Percentiles rank a stretch among this genome's conserved stretches.
Evolutionary conservation across 35 echinoderm and acorn worm genomes (phyloP).

Genomic region (Hemicentrotus pulcherrimus): DNA sequence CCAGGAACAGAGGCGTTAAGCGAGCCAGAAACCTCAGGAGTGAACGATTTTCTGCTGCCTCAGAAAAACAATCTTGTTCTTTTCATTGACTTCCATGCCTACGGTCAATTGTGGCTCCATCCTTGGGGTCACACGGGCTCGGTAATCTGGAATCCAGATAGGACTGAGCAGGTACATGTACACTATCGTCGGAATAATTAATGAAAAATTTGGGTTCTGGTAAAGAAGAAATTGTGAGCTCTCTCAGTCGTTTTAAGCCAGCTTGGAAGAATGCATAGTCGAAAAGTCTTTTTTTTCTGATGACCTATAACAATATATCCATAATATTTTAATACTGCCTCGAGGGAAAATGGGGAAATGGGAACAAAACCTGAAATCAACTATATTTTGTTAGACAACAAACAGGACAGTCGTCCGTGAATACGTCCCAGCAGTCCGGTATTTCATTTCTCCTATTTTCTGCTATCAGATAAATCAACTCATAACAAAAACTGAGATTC

Average conservation of each 20-base stretch:
- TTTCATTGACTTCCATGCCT: constrained; percentile 72
- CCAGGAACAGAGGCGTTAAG: constrained; percentile 49
- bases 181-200: neutral
- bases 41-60: constrained; percentile 32
- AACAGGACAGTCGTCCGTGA: too few relatives aligned
- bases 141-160: neutral
- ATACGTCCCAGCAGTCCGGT: too few relatives aligned
- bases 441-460: too few relatives aligned
- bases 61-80: constrained; percentile 26
- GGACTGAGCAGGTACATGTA: neutral
- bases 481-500: too few relatives aligned
- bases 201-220: neutral
- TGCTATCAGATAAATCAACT: too few relatives aligned
- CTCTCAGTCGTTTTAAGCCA: neutral
- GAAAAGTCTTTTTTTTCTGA: neutral
- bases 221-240: neutral
- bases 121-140: constrained; percentile 62
- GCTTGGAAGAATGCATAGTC: neutral
- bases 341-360: too few relatives aligned
- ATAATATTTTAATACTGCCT: too few relatives aligned
- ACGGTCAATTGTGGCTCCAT: constrained; percentile 74
- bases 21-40: constrained; percentile 55
- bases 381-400: too few relatives aligned
- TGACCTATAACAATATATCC: neutral
- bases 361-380: too few relatives aligned